A percentile compares a stretch with the other conserved stretches of the same genome.
Conservation (phyloP, 2,888 invertebrate genomes). For the Tillus elongatus region DNA sequence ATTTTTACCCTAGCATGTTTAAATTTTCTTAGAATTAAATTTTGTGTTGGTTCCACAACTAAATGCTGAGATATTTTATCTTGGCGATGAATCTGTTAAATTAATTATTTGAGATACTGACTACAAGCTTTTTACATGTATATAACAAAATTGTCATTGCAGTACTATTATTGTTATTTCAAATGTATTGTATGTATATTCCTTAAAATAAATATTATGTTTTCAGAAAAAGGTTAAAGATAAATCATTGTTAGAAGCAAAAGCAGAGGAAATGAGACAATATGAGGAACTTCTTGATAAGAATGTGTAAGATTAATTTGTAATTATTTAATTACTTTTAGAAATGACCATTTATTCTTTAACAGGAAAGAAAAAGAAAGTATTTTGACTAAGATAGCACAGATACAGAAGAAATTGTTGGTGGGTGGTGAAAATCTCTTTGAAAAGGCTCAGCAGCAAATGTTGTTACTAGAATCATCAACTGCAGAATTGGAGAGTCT, state of each 20-base stretch:
- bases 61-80: too few species aligned
- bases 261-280: constrained; percentile 31
- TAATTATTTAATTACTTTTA: too few species aligned
- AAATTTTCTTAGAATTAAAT: too few species aligned
- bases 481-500: constrained; percentile 72
- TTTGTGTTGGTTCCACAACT: too few species aligned
- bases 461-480: constrained; percentile 78
- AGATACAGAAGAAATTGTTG: constrained; percentile 89
- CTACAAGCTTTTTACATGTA: too few species aligned
- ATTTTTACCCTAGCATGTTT: too few species aligned
- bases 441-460: constrained; percentile 93
- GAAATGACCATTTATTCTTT: background rate
- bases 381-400: constrained; percentile 74
- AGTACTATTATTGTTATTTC: too few species aligned
- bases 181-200: too few species aligned
- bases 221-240: constrained; percentile 22
- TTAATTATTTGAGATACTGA: too few species aligned
- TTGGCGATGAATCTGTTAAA: too few species aligned
- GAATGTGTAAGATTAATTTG: constrained; percentile 40
- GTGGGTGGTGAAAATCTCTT: constrained; percentile 97
- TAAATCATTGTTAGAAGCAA: constrained; percentile 23
- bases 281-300: constrained; percentile 35
- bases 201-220: too few species aligned
- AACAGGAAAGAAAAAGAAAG: constrained; percentile 66
- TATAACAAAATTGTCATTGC: too few species aligned